Percentiles rank a stretch among this genome's conserved stretches.
phyloP scores from a whole-genome alignment of 2,113 vertebrate genomes.

The Phaethon lepturus region DNA sequence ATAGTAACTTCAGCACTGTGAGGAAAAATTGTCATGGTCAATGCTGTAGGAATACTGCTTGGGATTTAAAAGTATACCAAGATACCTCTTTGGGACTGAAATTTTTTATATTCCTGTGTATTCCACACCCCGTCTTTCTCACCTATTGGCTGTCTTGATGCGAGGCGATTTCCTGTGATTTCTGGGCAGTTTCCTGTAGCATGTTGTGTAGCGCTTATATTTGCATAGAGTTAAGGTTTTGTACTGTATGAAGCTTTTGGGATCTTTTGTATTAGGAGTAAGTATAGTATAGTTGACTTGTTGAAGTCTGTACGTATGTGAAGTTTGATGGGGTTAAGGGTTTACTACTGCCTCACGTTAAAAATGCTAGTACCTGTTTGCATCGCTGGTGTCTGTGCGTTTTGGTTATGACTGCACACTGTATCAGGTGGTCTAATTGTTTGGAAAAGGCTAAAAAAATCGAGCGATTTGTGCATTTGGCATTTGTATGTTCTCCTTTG shows the following conservation, averaged over 20 bases:
- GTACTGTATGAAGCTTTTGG: neutral
- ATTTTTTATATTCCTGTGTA: neutral
- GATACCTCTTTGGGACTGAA: neutral
- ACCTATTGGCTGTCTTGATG: neutral
- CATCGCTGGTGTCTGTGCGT: neutral
- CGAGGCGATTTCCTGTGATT: neutral
- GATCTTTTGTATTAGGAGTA: neutral
- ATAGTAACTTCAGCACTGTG: neutral
- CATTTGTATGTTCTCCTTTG: neutral
- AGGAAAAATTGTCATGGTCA: too few relatives aligned
- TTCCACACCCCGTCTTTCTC: neutral
- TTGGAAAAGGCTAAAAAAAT: neutral
- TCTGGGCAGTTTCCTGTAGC: neutral
- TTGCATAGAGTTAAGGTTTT: neutral
- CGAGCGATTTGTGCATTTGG: neutral
- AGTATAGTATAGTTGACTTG: accelerated
- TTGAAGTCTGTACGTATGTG: neutral
- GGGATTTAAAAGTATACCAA: neutral
- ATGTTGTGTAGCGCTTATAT: accelerated
- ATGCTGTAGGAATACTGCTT: neutral
- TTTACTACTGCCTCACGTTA: neutral
- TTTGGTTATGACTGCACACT: neutral
- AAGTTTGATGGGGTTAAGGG: neutral
- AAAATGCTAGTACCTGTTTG: neutral
- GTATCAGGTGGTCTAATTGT: too few relatives aligned